phyloP scores from a whole-genome alignment of 2,113 vertebrate species.

The Kryptolebias marmoratus region DNA sequence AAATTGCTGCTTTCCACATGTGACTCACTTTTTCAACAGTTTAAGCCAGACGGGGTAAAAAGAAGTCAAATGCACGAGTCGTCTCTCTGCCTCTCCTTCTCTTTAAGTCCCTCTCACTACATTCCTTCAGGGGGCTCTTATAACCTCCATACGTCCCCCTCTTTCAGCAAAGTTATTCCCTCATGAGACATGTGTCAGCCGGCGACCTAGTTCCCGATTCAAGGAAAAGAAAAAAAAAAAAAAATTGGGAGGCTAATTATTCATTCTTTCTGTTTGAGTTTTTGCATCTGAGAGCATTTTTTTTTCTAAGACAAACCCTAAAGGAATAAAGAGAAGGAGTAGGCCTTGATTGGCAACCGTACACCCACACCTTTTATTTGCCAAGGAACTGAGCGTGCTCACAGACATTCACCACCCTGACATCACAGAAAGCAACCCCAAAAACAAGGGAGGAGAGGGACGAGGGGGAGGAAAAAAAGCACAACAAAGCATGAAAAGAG shows the following conservation, averaged over 20 bases:
- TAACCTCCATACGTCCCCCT: slow-evolving; percentile 49
- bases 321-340: slow-evolving; percentile 67
- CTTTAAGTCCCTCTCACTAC: slow-evolving; percentile 31
- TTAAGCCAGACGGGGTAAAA: slow-evolving; percentile 64
- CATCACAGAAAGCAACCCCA: slow-evolving; percentile 69
- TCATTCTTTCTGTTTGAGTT: slow-evolving; percentile 71
- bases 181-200: slow-evolving; percentile 64
- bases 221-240: slow-evolving; percentile 24
- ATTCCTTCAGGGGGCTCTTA: slow-evolving; percentile 56
- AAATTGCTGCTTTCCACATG: slow-evolving; percentile 69
- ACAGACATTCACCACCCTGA: slow-evolving; percentile 63
- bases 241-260: slow-evolving; percentile 71
- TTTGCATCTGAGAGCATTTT: slow-evolving; percentile 57
- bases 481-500: slow-evolving; percentile 67
- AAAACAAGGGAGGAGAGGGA: slow-evolving; percentile 62
- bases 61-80: slow-evolving; percentile 57
- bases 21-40: slow-evolving; percentile 78
- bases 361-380: slow-evolving; percentile 72
- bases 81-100: slow-evolving; percentile 28
- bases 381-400: slow-evolving; percentile 62
- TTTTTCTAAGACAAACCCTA: slow-evolving; percentile 66
- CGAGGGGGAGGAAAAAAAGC: slow-evolving; percentile 32
- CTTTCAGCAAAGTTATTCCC: slow-evolving; percentile 50
- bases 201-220: slow-evolving; percentile 66
- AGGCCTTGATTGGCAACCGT: slow-evolving; percentile 72